Evolutionary conservation across 2,888 invertebrate genomes (phyloP).

Genomic region (Tachina lurida): DNA sequence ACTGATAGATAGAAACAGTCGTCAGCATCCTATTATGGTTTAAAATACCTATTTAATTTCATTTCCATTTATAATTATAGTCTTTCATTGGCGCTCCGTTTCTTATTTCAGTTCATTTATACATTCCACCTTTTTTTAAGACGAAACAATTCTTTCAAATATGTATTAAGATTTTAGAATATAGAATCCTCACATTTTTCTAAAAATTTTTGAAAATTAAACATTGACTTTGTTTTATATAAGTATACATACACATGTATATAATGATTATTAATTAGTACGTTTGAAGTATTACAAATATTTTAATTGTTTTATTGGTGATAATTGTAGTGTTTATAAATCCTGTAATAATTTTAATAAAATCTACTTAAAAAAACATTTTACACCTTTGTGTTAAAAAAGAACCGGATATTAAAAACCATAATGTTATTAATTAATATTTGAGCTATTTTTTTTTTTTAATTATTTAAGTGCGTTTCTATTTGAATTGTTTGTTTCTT

Average conservation of each 20-base stretch:
- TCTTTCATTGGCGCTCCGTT: too few relatives aligned
- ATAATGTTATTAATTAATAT: neutral
- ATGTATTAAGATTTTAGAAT: too few relatives aligned
- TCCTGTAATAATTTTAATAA: neutral
- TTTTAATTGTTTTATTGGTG: slow-evolving; percentile 30
- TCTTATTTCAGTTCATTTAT: too few relatives aligned
- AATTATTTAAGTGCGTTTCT: neutral
- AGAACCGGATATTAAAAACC: neutral
- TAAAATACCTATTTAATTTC: too few relatives aligned
- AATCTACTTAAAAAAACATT: neutral
- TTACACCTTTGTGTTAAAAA: neutral
- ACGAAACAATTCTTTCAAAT: too few relatives aligned
- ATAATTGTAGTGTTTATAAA: neutral
- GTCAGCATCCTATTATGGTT: too few relatives aligned
- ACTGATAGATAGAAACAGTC: too few relatives aligned
- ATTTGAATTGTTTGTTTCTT: too few relatives aligned
- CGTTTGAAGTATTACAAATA: slow-evolving; percentile 34
- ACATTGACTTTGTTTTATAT: slow-evolving; percentile 6
- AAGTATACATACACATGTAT: slow-evolving; percentile 14
- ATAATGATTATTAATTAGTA: slow-evolving; percentile 48
- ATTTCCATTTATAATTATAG: too few relatives aligned
- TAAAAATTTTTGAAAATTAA: too few relatives aligned
- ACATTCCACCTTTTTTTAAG: too few relatives aligned
- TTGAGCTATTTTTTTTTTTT: neutral
- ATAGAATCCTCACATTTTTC: too few relatives aligned